A percentile compares a stretch with the other conserved stretches of the same genome.
Conservation (phyloP, 2,888 invertebrate species). For the Dynastes grantii region DNA sequence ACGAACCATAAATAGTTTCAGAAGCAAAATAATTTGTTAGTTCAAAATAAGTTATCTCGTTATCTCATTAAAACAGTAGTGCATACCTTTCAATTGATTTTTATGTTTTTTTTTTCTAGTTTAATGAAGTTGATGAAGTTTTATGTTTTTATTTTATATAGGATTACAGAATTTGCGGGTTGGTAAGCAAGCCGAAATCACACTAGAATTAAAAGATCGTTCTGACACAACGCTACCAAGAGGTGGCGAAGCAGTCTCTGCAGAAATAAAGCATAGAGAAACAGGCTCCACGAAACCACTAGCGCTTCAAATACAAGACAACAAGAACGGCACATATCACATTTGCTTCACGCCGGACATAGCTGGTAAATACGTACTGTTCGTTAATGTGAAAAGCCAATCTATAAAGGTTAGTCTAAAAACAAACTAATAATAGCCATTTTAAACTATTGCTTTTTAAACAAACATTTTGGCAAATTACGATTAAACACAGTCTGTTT, state of each 20-base stretch:
- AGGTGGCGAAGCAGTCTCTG: slow-evolving; percentile 77
- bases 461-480: too few relatives aligned
- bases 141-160: slow-evolving; percentile 56
- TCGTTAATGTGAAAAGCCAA: slow-evolving; percentile 77
- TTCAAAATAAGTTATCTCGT: too few relatives aligned
- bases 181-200: slow-evolving; percentile 76
- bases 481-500: too few relatives aligned
- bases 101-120: neutral
- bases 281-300: slow-evolving; percentile 68
- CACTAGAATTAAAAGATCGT: slow-evolving; percentile 76
- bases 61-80: too few relatives aligned
- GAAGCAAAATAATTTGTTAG: too few relatives aligned
- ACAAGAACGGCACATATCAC: slow-evolving; percentile 78
- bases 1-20: too few relatives aligned
- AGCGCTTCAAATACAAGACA: slow-evolving; percentile 74
- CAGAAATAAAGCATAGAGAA: slow-evolving; percentile 74
- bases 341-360: slow-evolving; percentile 77
- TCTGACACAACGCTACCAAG: slow-evolving; percentile 78
- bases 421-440: neutral
- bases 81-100: too few relatives aligned
- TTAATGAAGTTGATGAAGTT: too few relatives aligned
- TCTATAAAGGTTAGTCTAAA: slow-evolving; percentile 75
- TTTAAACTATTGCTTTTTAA: too few relatives aligned
- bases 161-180: slow-evolving; percentile 77
- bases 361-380: slow-evolving; percentile 77